A percentile compares a stretch with the other conserved stretches of the same genome.
These are phyloP conservation scores for Drosophila azteca DNA, from an alignment of 1,140 invertebrate species.

Conservation along the genomic window DNA sequence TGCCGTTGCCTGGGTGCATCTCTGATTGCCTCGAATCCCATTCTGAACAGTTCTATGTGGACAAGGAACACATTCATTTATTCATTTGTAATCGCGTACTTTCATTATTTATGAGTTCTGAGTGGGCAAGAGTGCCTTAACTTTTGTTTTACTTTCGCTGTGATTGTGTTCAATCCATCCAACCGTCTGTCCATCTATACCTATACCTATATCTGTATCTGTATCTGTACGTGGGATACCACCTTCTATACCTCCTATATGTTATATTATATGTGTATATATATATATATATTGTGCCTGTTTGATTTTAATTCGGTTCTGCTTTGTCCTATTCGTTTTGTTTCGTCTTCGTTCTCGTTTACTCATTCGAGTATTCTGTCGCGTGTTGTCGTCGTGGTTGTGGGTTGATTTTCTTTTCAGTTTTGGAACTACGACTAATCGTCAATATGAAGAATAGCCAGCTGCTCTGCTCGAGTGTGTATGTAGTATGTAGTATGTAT, in stretches of 20 bases:
- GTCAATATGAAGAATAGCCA: conserved; percentile 67
- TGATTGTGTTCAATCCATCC: conserved; percentile 37
- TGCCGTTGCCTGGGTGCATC: conserved; percentile 19
- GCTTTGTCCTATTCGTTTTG: conserved; percentile 36
- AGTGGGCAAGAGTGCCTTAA: conserved; percentile 33
- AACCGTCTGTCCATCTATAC: not conserved
- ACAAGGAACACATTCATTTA: conserved; percentile 18
- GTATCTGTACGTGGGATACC: conserved; percentile 47
- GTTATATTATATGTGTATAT: conserved; percentile 19
- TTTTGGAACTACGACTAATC: conserved; percentile 60
- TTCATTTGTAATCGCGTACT: conserved; percentile 11
- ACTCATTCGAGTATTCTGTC: conserved; percentile 14
- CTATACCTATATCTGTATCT: not conserved
- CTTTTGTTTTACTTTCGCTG: conserved; percentile 26
- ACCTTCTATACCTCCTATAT: not conserved
- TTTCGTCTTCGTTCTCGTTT: conserved; percentile 26
- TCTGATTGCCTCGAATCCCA: conserved; percentile 13
- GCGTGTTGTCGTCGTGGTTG: conserved; percentile 48
- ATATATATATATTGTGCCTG: conserved; percentile 57
- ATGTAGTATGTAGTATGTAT: too few species aligned
- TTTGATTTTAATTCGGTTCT: conserved; percentile 54
- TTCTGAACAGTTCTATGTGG: conserved; percentile 34
- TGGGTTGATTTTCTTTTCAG: conserved; percentile 51
- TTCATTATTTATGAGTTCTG: conserved; percentile 42
- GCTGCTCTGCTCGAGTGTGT: conserved; percentile 3